These are phyloP conservation scores for Strix occidentalis DNA, from an alignment of 2,797 vertebrate genomes.

Conservation along the genomic window DNA sequence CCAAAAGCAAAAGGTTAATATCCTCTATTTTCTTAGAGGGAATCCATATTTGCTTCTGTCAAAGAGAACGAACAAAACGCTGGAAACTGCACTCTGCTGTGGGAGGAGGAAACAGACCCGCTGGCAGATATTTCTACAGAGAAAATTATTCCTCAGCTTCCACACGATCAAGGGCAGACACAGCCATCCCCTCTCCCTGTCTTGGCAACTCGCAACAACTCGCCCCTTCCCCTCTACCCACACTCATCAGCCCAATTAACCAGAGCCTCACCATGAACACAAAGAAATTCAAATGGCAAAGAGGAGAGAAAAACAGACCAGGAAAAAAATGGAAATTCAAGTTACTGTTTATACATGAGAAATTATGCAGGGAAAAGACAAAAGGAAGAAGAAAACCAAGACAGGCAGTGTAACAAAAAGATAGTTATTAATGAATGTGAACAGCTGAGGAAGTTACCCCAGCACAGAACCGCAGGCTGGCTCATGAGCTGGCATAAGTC, in stretches of 20 bases:
- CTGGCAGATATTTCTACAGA: neutral
- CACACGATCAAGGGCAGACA: neutral
- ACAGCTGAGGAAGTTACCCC: neutral
- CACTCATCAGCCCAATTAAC: neutral
- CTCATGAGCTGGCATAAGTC: neutral
- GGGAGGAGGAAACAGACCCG: neutral
- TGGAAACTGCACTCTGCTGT: neutral
- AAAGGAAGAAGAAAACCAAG: neutral
- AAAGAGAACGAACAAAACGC: neutral
- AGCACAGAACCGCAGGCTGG: neutral
- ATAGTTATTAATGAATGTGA: neutral
- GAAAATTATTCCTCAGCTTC: neutral
- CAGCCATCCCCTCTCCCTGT: neutral
- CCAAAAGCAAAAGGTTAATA: neutral
- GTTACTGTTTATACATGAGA: neutral
- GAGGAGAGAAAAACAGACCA: neutral
- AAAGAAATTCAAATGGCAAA: neutral
- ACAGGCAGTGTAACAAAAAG: neutral
- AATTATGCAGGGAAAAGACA: neutral
- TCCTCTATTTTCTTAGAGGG: neutral
- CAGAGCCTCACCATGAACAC: fast-evolving
- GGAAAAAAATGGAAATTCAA: neutral
- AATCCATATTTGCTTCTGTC: neutral
- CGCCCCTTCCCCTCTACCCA: neutral
- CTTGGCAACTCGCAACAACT: neutral